Percentiles rank a stretch among this genome's conserved stretches.
These are phyloP conservation scores for Dipodomys stephensi DNA, from an alignment of 2,113 vertebrate genomes.

Conservation along the genomic window DNA sequence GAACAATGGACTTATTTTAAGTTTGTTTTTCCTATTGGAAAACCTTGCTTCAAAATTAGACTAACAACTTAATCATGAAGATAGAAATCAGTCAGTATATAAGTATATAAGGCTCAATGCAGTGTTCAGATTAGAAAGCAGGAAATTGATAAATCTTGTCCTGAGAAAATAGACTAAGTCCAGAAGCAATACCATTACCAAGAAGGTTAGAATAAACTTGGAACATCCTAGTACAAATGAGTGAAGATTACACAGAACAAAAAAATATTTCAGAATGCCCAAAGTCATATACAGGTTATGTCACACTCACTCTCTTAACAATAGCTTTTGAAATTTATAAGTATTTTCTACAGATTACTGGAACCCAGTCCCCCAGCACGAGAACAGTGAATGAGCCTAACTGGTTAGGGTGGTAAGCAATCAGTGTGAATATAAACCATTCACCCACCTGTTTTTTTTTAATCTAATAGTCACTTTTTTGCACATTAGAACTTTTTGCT, in stretches of 20 bases:
- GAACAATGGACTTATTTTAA: slow-evolving; percentile 8
- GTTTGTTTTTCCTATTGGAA: slow-evolving; percentile 14
- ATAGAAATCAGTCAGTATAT: not conserved
- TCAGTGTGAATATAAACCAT: not conserved
- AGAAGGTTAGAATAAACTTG: not conserved
- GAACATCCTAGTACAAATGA: not conserved
- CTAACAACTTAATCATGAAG: not conserved
- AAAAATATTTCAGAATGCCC: not conserved
- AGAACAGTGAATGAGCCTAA: not conserved
- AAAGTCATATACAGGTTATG: not conserved
- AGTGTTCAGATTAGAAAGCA: not conserved
- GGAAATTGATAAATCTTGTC: not conserved
- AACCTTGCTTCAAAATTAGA: not conserved
- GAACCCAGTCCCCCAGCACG: not conserved
- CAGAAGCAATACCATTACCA: not conserved
- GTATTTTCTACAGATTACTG: not conserved
- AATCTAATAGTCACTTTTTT: not conserved
- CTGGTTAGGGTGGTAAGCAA: not conserved
- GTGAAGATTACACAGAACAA: not conserved
- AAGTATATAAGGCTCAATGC: not conserved
- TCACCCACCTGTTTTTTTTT: not conserved
- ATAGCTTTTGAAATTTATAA: not conserved
- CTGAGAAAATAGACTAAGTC: not conserved
- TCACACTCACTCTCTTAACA: not conserved
- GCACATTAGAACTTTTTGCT: not conserved